Base-by-base conservation (phyloP, 2,797 vertebrate genomes). In the Decapterus maruadsi region DNA sequence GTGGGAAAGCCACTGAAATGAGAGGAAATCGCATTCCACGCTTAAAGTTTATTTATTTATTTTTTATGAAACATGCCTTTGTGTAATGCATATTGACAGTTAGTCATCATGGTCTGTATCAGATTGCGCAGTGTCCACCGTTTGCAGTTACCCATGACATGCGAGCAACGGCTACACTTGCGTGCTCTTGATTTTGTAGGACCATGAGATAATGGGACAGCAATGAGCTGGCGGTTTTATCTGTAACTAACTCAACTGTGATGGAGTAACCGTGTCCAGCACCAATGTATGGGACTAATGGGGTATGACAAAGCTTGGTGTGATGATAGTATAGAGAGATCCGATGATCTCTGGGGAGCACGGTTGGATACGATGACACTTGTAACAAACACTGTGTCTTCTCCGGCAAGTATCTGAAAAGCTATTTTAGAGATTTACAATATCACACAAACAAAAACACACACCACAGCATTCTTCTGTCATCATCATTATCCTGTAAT, bases 1-100 rank as follows among this genome's bases (percentile, higher is more conserved):
- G 79, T 85, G 87, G 85, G 82, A 92, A 91, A 83, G 62, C 65
- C 60, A 59, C 51, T 0, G 13, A 60, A 31, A 46, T 46, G 14
- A 58, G 54, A 67, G 9, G 26, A 74, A 82, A 68, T 72, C 26
- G 19, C 43, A 76, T 78, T 80, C 67, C 61, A 51, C 40, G 16
- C 68, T 50, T n/a, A 46, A 4, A 8, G n/a, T 61, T 73, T 75
- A 1, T 70, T 26, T 26, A 26, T 34, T 34, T 34, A 5, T 6
- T 34, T 36, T 36, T 69, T 69, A 56, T 63, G 45, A 77, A 73
- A 59, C 26, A 55, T 63, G 14, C 4, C 14, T 71, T 83, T 77
- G 19, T 26, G 42, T 31, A 19, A 17, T 60, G 31, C 16, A 58
- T 60, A 42, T 58, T 66, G 65, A 51, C 55, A 43, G 50, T 58